These are phyloP conservation scores for Microplitis mediator DNA, from an alignment of 1,140 invertebrate genomes.

Conservation along the genomic window DNA sequence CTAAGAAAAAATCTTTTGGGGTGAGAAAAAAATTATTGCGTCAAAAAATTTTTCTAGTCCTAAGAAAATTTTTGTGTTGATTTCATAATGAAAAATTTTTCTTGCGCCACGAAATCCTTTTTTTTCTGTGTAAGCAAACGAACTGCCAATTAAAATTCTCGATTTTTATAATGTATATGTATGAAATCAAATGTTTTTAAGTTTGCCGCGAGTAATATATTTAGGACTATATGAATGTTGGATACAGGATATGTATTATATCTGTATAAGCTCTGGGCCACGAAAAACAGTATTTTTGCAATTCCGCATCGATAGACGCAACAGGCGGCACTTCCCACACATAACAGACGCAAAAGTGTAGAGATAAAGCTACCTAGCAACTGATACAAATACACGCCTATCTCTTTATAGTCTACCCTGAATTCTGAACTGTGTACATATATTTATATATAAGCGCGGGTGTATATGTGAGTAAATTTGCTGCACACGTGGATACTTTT, in stretches of 20 bases:
- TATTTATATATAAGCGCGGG: no score
- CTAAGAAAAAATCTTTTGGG: no score
- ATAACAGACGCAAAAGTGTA: constrained; percentile 14
- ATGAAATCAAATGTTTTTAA: not conserved
- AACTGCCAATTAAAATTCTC: no score
- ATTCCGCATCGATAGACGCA: constrained; percentile 51
- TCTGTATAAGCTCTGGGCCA: constrained; percentile 33
- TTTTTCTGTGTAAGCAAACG: no score
- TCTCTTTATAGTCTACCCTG: not conserved
- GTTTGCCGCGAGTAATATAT: constrained; percentile 39
- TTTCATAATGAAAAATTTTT: no score
- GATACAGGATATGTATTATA: constrained; percentile 24
- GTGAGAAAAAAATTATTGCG: no score
- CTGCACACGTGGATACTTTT: not conserved
- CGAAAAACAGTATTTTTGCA: constrained; percentile 51
- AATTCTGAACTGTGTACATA: no score
- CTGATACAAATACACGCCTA: constrained; percentile 1
- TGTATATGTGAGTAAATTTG: not conserved
- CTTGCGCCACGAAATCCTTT: no score
- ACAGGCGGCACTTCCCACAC: constrained; percentile 54
- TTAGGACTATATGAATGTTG: constrained; percentile 48
- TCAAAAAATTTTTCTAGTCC: no score
- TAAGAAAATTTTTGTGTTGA: no score
- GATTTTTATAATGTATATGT: no score
- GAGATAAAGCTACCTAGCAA: not conserved